These are phyloP conservation scores for Phasianus colchicus DNA, from an alignment of 2,113 vertebrate genomes.

Conservation along the genomic window DNA sequence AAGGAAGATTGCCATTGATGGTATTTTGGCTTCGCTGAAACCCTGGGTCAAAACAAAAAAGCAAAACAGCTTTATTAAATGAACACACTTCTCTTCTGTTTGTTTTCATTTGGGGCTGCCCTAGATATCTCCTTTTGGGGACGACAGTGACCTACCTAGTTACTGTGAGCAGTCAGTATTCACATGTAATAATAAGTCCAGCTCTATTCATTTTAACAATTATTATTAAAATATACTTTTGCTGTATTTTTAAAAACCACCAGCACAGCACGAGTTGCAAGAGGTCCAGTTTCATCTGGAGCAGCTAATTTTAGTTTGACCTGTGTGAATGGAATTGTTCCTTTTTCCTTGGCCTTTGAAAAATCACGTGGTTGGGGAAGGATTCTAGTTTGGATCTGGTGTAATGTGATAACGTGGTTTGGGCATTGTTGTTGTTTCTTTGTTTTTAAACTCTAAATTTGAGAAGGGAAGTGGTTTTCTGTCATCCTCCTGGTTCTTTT, in stretches of 20 bases:
- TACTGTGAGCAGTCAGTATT: not conserved
- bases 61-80: not conserved
- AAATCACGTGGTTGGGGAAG: accelerated
- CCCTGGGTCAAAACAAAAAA: not conserved
- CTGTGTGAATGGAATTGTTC: not conserved
- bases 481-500: not conserved
- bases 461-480: constrained; percentile 38
- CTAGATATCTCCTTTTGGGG: not conserved
- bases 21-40: not conserved
- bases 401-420: not conserved
- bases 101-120: not conserved
- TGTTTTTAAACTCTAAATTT: constrained; percentile 15
- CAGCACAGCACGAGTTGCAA: not conserved
- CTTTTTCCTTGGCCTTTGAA: not conserved
- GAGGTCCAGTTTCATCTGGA: not conserved
- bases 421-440: not conserved
- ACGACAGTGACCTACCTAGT: not conserved
- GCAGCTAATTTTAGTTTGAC: not conserved
- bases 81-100: not conserved
- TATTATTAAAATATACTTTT: not conserved
- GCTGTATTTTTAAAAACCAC: not conserved
- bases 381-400: not conserved
- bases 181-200: not conserved
- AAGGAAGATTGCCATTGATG: not conserved
- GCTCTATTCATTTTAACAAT: not conserved